Base-by-base conservation (phyloP, 2,888 invertebrate genomes). In the Venustoraphidia nigricollis region DNA sequence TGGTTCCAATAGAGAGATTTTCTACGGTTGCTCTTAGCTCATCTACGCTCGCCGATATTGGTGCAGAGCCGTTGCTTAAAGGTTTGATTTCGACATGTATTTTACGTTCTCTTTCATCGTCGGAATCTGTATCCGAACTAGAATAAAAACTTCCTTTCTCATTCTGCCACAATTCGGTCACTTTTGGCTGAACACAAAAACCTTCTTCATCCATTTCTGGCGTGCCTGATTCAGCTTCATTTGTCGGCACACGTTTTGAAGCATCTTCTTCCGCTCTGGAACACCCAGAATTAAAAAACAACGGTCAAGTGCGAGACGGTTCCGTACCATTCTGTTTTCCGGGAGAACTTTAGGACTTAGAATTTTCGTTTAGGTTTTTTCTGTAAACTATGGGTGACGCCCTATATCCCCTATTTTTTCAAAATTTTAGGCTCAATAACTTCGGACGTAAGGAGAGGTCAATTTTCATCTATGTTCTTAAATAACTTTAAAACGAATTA, bases 41-140 rank as follows among this genome's bases (percentile, higher is more conserved):
- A 67, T 94, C 94, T 10, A 94, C 92, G 66, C 92, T 94, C n/a
- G 92, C 92, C 52, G 92, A 89, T 77, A 90, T 87, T 2, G 89
- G 88, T 46, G 85, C 86, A 48, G 81, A 77, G 44, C 91, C 92
- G 69, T 91, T 93, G 62, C 85, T 90, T 44, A 93, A 72, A 1
- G 95, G 95, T 67, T 94, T 94, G 52, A 95, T 95, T 72, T 93
- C 91, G 3, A 95, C 92, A 62, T 89, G 89, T 56, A 95, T 88
- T 66, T 92, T 92, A 55, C 82, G 79, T 59, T 88, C 89, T 46
- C 82, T 76, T 59, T 91, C 91, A 60, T 91, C 91, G 58, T 90
- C 79, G 37, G 76, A 78, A 70, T 90, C 90, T 48, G 93, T 90
- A 64, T 94, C 94, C 13, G 92, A 86, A 58, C 85, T 86, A 8